phyloP scores from a whole-genome alignment of 1,140 invertebrate genomes.

The Polyergus mexicanus region DNA sequence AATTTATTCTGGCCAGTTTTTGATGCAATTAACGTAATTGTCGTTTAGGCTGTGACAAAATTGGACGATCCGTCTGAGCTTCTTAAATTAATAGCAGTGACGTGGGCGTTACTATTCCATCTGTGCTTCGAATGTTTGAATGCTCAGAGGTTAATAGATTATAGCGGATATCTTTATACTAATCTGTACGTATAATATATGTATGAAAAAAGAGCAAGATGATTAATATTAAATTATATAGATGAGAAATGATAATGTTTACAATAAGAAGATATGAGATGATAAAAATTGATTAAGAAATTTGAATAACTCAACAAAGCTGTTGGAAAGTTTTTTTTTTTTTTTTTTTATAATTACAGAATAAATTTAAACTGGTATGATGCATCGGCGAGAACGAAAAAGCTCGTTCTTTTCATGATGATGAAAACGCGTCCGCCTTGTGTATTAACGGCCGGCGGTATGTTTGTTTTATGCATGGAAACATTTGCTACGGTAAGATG shows the following conservation, averaged over 20 bases:
- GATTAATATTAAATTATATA: not conserved
- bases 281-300: not conserved
- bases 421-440: constrained; percentile 38
- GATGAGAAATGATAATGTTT: not conserved
- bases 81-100: constrained; percentile 13
- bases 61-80: constrained; percentile 20
- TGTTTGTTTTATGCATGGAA: constrained; percentile 56
- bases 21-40: constrained; percentile 17
- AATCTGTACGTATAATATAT: constrained; percentile 26
- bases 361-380: constrained; percentile 55
- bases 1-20: not conserved
- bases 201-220: not conserved
- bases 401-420: constrained; percentile 51
- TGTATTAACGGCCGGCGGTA: constrained; percentile 44
- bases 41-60: constrained; percentile 32
- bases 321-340: not conserved
- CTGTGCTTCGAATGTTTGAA: constrained; percentile 56
- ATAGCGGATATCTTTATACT: constrained; percentile 39
- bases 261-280: not conserved
- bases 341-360: constrained; percentile 26
- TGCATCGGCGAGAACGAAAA: constrained; percentile 33
- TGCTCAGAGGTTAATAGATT: constrained; percentile 56
- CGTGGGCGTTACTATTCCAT: constrained; percentile 32
- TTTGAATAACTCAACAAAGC: not conserved
- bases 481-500: constrained; percentile 51